Evolutionary conservation across 2,888 invertebrate genomes (phyloP).

Genomic region (Lucinisca nassula): DNA sequence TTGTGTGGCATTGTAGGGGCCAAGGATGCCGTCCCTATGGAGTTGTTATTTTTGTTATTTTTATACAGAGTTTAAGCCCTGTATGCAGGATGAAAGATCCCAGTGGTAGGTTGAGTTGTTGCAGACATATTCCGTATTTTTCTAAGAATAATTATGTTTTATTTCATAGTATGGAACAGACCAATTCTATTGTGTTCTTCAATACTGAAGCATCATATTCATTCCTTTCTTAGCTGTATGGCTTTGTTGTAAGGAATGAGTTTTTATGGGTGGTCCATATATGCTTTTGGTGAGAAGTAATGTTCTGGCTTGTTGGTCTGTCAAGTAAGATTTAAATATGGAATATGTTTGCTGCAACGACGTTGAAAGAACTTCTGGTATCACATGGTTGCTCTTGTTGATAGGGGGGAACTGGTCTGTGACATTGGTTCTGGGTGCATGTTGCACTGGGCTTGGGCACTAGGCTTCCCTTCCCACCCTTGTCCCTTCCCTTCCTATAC

Average conservation of each 20-base stretch:
- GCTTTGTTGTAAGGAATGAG: too few species aligned
- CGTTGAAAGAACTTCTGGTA: neutral
- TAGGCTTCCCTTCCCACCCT: neutral
- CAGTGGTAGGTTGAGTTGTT: neutral
- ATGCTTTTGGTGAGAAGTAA: neutral
- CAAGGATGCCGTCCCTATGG: neutral
- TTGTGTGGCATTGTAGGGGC: neutral
- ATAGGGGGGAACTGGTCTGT: neutral
- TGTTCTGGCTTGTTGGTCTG: neutral
- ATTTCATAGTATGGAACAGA: too few species aligned
- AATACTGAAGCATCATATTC: too few species aligned
- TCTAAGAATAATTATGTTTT: too few species aligned
- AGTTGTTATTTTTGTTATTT: neutral
- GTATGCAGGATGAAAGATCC: neutral
- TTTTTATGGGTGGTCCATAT: too few species aligned
- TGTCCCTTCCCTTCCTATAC: neutral
- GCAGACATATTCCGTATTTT: neutral
- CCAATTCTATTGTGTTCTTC: too few species aligned
- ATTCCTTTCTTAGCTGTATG: too few species aligned
- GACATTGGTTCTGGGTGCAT: neutral
- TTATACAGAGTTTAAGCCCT: neutral
- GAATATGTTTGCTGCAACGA: neutral
- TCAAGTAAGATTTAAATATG: neutral
- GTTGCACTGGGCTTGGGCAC: neutral
- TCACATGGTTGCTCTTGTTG: neutral